Evolutionary conservation across 2,888 invertebrate genomes (phyloP), one percentile per base, ranked within the genome.

Genomic region (Psylliodes chrysocephalus): DNA sequence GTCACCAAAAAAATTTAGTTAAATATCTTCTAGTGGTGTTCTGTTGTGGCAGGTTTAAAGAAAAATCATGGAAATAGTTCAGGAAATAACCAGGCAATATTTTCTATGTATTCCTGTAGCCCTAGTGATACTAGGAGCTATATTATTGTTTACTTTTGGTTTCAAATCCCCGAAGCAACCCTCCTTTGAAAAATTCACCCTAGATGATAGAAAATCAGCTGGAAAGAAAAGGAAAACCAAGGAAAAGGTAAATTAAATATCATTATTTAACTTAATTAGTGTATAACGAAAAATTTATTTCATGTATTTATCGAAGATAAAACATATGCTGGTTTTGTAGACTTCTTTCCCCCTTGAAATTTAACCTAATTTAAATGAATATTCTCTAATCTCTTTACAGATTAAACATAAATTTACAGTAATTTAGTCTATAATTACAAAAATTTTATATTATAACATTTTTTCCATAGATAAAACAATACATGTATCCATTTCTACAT

Each of bases 181-280:
- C 78, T 90, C 91, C 78, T 91, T 91, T 81, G 90, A 90, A 78
- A 90, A 91, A 82, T 84, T 91, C 68, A 86, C 88, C 40, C 82
- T 86, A 71, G 89, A 89, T 79, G 90, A 91, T 76, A 87, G 87
- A 80, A 91, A 90, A 83, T 86, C 87, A 68, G 85, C 86, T 74
- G 87, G 82, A 76, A 90, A 90, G 83, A 91, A 90, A 81, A 85
- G 86, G 74, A 90, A 90, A 86, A 85, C 84, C 73, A 90, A 90
- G 82, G 90, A 90, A 79, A 91, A 90, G 88, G 90, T 90, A 79
- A 64, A 56, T 55, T 15, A 54, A 49, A 25, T 12, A 6, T 40
- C n/a, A 10, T 1, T 18, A 40, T 25, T 35, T 47, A 10, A 15
- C 17, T 38, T 51, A 49, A 8, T 12, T 15, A 18, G 12, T 4